Percentiles rank a stretch among this genome's conserved stretches.
phyloP scores from a whole-genome alignment of 37 sponge, comb jelly and placozoan species.

The Oopsacas minuta region DNA sequence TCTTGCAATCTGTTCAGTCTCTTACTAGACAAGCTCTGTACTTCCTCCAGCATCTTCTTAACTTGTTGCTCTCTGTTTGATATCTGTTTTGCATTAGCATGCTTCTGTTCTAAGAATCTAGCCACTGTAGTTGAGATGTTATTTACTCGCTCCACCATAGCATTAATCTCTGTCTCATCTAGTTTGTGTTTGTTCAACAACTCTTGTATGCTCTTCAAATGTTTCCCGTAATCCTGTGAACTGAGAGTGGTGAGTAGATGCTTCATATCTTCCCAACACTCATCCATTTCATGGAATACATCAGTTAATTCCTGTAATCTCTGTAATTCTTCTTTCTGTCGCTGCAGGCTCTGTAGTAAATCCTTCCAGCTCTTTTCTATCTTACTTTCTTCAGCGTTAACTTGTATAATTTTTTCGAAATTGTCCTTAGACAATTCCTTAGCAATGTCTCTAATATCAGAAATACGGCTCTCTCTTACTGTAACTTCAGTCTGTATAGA shows the following conservation, averaged over 20 bases:
- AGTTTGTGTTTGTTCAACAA: slow-evolving; percentile 82
- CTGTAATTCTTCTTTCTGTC: slow-evolving; percentile 35
- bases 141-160: slow-evolving; percentile 46
- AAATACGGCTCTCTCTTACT: slow-evolving; percentile 45
- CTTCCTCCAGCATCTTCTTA: slow-evolving; percentile 12
- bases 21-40: background rate
- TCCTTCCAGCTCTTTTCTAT: slow-evolving; percentile 52
- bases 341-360: slow-evolving; percentile 43
- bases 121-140: slow-evolving; percentile 20
- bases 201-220: slow-evolving; percentile 76
- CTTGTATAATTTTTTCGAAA: background rate
- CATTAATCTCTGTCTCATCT: slow-evolving; percentile 58
- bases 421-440: background rate
- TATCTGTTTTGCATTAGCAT: slow-evolving; percentile 5
- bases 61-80: background rate
- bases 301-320: slow-evolving; percentile 57
- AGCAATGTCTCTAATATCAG: background rate
- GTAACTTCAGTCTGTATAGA: slow-evolving; percentile 79
- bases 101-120: background rate
- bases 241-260: slow-evolving; percentile 52
- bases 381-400: background rate
- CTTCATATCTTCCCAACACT: slow-evolving; percentile 51
- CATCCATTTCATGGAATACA: slow-evolving; percentile 72
- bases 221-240: slow-evolving; percentile 85
- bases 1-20: background rate